Evolutionary conservation across 35 echinoderm and acorn worm species (phyloP), one percentile per base, ranked within the genome.

Genomic region (Stichopus chloronotus): DNA sequence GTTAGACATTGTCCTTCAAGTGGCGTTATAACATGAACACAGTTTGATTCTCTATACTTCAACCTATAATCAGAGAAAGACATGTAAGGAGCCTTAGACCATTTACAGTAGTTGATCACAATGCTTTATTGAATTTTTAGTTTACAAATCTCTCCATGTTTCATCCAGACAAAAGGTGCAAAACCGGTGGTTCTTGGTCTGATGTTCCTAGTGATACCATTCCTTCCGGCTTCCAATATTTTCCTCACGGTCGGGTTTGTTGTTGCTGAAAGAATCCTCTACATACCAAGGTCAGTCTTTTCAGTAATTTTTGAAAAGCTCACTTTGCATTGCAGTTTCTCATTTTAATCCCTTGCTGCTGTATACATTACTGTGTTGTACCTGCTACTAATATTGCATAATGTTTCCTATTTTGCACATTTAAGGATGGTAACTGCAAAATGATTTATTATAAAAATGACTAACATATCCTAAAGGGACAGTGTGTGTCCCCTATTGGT

Each of bases 191-290:
- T 82, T 52, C 58, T 92, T 16, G 97, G 94, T 0, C 52, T 98
- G 78, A 57, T 93, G 55, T 94, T 98, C 17, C 93, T 98, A 23
- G 87, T 87, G 5, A 79, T 98, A 25, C 97, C 97, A 60, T 98
- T 98, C 88, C 81, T 98, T 7, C 97, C 97, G 57, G 97, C 97
- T 13, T 94, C 97, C 53, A 96, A 98, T 78, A 55, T 98, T 19
- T 88, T 96, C 55, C 90, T 98, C 59, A 96, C 79, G 82, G 97
- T 98, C 69, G 97, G 97, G 6, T 98, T 98, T 94, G 97, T 96
- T 24, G 88, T 96, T 10, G 97, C 97, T 4, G 97, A 98, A 76
- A 96, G 97, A 72, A 96, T 98, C 58, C 88, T 98, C 0, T 98
- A 96, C 91, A 96, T 96, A 55, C 95, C 94, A 91, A 96, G 97